phyloP scores from a whole-genome alignment of 1,140 invertebrate species.

The Penaeus japonicus region DNA sequence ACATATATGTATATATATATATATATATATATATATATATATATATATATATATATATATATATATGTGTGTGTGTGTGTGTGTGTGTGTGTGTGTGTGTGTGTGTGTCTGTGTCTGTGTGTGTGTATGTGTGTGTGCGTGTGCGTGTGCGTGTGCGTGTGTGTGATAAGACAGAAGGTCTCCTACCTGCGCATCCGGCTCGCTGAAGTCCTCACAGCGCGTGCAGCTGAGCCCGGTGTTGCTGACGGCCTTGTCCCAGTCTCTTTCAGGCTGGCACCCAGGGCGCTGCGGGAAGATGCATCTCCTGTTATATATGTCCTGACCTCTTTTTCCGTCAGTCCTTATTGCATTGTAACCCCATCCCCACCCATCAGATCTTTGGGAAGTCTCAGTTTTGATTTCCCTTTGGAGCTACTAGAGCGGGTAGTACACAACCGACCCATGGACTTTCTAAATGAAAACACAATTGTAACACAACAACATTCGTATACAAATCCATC shows the following conservation, averaged over 20 bases:
- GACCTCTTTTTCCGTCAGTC: neutral
- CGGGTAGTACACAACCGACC: too few species aligned
- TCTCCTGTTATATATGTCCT: neutral
- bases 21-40: neutral
- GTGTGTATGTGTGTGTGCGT: neutral
- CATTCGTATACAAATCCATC: too few species aligned
- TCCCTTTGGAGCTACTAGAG: too few species aligned
- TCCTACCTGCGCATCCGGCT: neutral
- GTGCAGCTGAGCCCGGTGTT: neutral
- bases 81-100: neutral
- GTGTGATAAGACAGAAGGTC: neutral
- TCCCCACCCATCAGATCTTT: too few species aligned
- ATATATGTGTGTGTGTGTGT: neutral
- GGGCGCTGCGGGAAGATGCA: neutral
- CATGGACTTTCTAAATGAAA: too few species aligned
- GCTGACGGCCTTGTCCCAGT: neutral
- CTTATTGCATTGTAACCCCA: too few species aligned
- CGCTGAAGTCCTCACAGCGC: too few species aligned
- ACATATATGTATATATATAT: slow-evolving; percentile 3
- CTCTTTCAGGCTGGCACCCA: neutral
- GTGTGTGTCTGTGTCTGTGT: too few species aligned
- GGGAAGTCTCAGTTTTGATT: too few species aligned
- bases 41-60: neutral
- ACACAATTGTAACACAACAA: too few species aligned
- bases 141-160: neutral